phyloP scores from a whole-genome alignment of 2,888 invertebrate species.

The Drosophila neotestacea region DNA sequence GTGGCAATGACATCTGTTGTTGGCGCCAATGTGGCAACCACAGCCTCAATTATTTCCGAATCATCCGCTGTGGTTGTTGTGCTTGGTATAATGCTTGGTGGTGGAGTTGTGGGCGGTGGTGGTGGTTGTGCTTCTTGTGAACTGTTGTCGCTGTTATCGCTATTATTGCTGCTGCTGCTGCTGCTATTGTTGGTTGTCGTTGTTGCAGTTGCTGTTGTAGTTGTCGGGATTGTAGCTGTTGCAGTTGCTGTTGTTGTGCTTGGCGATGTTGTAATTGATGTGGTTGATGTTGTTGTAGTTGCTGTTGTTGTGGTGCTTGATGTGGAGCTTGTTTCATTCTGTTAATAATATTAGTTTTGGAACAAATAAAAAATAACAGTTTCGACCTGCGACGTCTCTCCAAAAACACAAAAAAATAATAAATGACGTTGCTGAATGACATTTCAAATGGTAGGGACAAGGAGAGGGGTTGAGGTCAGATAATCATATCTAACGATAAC shows the following conservation, averaged over 20 bases:
- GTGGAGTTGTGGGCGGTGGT: constrained; percentile 81
- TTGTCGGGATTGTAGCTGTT: constrained; percentile 41
- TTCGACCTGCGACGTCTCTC: constrained; percentile 58
- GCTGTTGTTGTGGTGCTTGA: constrained; percentile 56
- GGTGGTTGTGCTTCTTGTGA: constrained; percentile 82
- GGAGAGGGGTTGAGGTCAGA: background rate
- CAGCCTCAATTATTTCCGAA: constrained; percentile 67
- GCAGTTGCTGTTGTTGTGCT: constrained; percentile 48
- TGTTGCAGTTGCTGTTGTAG: constrained; percentile 38
- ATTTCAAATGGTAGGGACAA: background rate
- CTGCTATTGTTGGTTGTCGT: constrained; percentile 39
- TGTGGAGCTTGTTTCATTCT: constrained; percentile 82
- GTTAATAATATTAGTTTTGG: constrained; percentile 84
- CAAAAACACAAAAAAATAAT: constrained; percentile 55
- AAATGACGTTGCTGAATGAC: constrained; percentile 47
- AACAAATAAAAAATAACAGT: constrained; percentile 72
- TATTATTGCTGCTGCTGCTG: constrained; percentile 47
- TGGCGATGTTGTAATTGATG: constrained; percentile 59
- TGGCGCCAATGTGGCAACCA: constrained; percentile 43
- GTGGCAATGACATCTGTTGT: constrained; percentile 32
- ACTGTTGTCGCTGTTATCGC: constrained; percentile 47
- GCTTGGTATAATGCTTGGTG: constrained; percentile 80
- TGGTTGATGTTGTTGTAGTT: constrained; percentile 33
- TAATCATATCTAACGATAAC: constrained; percentile 23
- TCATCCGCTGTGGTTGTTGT: constrained; percentile 84